Conservation (phyloP, 2,113 vertebrate species). For the Dipodomys spectabilis region DNA sequence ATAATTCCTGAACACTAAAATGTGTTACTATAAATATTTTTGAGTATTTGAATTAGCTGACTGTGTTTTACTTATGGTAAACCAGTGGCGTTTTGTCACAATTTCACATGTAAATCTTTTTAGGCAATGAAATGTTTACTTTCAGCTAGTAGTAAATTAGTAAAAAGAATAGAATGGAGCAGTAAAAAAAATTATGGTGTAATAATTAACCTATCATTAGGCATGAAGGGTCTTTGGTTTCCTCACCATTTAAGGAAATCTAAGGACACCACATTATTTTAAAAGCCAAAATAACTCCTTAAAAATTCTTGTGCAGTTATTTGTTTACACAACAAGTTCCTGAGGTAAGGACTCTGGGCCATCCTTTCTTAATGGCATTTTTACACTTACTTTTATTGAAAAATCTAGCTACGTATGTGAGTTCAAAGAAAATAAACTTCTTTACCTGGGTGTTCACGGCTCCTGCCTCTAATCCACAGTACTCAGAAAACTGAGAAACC, state of each 20-base stretch:
- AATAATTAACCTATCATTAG: background rate
- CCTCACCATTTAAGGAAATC: background rate
- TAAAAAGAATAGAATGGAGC: background rate
- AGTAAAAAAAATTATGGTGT: background rate
- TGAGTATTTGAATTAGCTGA: slow-evolving; percentile 46
- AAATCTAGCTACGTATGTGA: background rate
- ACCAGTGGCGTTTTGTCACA: background rate
- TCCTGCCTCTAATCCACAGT: too few species aligned
- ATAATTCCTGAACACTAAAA: slow-evolving; percentile 26
- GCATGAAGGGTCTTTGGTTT: background rate
- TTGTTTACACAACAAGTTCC: background rate
- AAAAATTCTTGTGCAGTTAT: background rate
- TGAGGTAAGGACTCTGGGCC: background rate
- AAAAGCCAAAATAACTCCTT: background rate
- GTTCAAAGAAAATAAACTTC: background rate
- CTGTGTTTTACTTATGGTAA: background rate
- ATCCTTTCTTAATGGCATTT: background rate
- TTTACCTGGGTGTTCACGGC: too few species aligned
- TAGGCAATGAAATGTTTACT: background rate
- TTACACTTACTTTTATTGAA: background rate
- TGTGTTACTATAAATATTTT: background rate
- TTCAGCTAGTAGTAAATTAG: slow-evolving; percentile 32
- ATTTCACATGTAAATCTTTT: slow-evolving; percentile 6
- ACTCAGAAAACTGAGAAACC: too few species aligned
- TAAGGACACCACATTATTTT: too few species aligned